Evolutionary conservation across 1,140 invertebrate genomes (phyloP), one percentile per base, ranked within the genome.

Genomic region (Sipha flava): DNA sequence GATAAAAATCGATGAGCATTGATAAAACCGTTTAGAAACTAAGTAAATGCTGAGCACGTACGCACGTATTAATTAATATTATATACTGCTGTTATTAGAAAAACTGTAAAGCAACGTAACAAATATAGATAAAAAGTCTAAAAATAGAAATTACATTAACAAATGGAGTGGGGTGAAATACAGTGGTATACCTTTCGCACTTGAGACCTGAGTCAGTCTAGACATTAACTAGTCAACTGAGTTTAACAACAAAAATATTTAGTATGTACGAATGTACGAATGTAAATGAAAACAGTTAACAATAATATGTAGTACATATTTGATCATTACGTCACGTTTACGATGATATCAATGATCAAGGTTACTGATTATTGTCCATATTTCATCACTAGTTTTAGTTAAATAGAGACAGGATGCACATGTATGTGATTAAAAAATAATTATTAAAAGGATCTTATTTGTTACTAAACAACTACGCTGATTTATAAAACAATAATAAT

Each of bases 41-140:
- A 70, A 4, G 29, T 2, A 5, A 14, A 68, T 45, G 21, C 12
- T 45, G 1, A 10, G 47, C 9, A 26, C 16, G 54, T 3, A 26
- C 47, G 16, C 12, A 45, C 12, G 21, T 2, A 64, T 4, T 21
- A 62, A 7, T 34, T 21, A 16, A 64, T 64, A 64, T 34, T 62
- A 31, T 10, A 62, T 18, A 62, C 14, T 2, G 5, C 18, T 62
- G 29, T 34, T 31, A 62, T 62, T 59, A 59, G 16, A 34, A 31
- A n/a, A 31, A 31, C 18, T 37, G 18, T 64, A 18, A 34, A 64
- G 16, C 68, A 5, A 16, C 37, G 29, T 23, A n/a, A 12, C 70
- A 52, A 49, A 37, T 26, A 37, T 26, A 73, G 45, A 77, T 75
- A 75, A 75, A 54, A 6, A 26, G n/a, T 77, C 49, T 77, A 77